Base-by-base conservation (phyloP, 2,797 vertebrate genomes). In the Okamejei kenojei region DNA sequence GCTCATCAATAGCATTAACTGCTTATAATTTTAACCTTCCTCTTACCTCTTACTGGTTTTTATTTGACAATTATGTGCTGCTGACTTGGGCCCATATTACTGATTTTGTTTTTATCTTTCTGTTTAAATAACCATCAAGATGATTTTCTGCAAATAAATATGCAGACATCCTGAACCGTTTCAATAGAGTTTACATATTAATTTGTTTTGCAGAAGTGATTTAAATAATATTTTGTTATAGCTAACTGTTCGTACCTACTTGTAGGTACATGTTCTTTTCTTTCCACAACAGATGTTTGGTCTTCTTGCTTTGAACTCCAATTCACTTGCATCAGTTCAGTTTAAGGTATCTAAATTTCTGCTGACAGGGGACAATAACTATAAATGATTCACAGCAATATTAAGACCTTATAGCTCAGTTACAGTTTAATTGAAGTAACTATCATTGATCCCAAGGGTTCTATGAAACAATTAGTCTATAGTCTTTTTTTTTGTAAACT, bases 261-360 rank as follows among this genome's bases (percentile, higher is more conserved):
- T 88, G n/a, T 68, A 65, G 35, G 35, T 19, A 21, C 17, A 19
- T 68, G 61, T 32, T 63, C 58, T 68, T 65, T 88, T 21, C 17
- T n/a, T 45, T 65, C 26, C 23, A 19, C 15, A 35, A 88, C 19
- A 68, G n/a, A 65, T n/a, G 65, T 32, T 21, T 7, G 35, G 17
- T 17, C 32, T 1, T 68, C n/a, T 68, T 88, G 32, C 61, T 35
- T 8, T 19, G 61, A n/a, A 65, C 84, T 35, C 6, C 61, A 88
- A 19, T 21, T n/a, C n/a, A 68, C n/a, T 32, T 88, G 7, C n/a
- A 35, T 35, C 29, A 35, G 63, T 35, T 88, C n/a, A 65, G 61
- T 15, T 88, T 88, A 65, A n/a, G 29, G n/a, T 65, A 65, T 61
- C n/a, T 63, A 88, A 32, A 65, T 88, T 88, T 88, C 58, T n/a